Base-by-base conservation (phyloP, 2,797 vertebrate species). In the Spatula versicolor region DNA sequence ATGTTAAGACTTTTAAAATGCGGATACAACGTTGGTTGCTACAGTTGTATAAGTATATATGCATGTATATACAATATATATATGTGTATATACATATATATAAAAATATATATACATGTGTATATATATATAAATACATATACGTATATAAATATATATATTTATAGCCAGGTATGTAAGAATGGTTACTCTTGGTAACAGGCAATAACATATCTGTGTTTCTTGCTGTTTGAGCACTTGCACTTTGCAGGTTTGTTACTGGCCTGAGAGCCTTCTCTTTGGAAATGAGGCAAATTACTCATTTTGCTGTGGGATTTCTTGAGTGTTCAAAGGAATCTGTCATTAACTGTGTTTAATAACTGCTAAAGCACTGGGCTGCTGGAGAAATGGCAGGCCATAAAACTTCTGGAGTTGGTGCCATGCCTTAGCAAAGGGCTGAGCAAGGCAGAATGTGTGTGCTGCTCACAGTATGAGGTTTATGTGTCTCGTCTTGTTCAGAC, bases 301-400 rank as follows among this genome's bases (percentile, higher is more conserved):
- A 72, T 72, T 83, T 86, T 90, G 22, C 72, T 75, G 55, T 79
- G 79, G 48, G 39, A 66, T 91, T 89, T 94, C 52, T 45, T 85
- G 55, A 67, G 52, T 11, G 9, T 89, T 89, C 45, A 50, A 50
- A 76, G 80, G 56, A 82, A 82, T 83, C 30, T 88, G 69, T 83
- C 52, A 63, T 84, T 86, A 94, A 68, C 78, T 91, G 37, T 30
- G 19, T 95, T 87, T 91, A 90, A 83, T 90, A 94, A 62, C 4
- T 31, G 23, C 71, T 78, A 35, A 0, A 4, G 60, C 15, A 8
- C 50, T 71, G 46, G 14, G 56, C 91, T 39, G 33, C 64, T 90
- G 50, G 43, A 88, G 39, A 92, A 91, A 41, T 0, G 5, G 26
- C 35, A 67, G 73, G 28, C 88, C 58, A 31, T 96, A 96, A 96